These are phyloP conservation scores for Gymnoscopelus braueri DNA, from an alignment of 2,797 vertebrate species.

Conservation along the genomic window DNA sequence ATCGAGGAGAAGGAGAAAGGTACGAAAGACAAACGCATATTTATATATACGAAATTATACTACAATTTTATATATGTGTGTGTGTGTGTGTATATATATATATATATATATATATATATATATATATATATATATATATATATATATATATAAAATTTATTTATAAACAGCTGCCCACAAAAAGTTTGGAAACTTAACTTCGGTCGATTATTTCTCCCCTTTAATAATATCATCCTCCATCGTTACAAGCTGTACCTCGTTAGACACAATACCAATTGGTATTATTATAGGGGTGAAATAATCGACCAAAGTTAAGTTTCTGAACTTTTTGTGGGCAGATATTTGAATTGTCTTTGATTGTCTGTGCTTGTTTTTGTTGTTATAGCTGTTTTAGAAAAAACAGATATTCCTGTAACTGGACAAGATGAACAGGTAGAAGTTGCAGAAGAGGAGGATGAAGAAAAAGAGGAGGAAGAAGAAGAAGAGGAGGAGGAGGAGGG, in stretches of 20 bases:
- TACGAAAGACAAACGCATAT: not conserved
- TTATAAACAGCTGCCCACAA: no score
- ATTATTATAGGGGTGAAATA: no score
- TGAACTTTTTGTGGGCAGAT: no score
- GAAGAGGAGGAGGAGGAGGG: slow-evolving; percentile 6
- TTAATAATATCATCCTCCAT: no score
- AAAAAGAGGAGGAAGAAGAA: not conserved
- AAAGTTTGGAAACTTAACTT: no score
- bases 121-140: not conserved
- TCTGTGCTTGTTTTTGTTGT: slow-evolving; percentile 6
- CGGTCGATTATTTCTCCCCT: no score
- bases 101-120: no score
- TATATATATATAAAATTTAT: not conserved
- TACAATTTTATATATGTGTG: not conserved
- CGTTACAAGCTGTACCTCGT: no score
- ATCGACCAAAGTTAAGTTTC: no score
- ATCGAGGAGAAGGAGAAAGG: slow-evolving; percentile 13
- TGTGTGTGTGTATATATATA: no score
- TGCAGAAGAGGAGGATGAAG: not conserved
- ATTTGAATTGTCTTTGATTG: no score
- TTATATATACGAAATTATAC: not conserved
- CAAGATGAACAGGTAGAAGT: not conserved
- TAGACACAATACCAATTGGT: no score
- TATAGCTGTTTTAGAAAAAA: slow-evolving; percentile 15
- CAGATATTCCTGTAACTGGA: slow-evolving; percentile 5